These are phyloP conservation scores for Ophion ventricosus DNA, from an alignment of 2,888 invertebrate genomes.

Conservation along the genomic window DNA sequence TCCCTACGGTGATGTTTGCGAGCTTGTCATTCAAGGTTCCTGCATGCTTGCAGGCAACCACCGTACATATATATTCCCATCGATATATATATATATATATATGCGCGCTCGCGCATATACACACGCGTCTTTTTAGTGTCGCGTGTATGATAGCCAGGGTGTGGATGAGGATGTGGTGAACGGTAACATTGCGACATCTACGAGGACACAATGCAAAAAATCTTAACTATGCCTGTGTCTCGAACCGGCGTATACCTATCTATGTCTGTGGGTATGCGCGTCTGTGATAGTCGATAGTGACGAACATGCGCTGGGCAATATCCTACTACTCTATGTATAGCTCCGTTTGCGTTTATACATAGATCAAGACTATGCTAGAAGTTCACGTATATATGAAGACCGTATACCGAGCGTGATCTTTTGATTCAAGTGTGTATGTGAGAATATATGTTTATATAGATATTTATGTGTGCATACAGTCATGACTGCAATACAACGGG, in stretches of 20 bases:
- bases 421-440: slow-evolving; percentile 1
- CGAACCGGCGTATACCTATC: slow-evolving; percentile 1
- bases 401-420: slow-evolving; percentile 2
- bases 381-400: slow-evolving; percentile 12
- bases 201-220: slow-evolving; percentile 54
- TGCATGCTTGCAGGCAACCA: slow-evolving; percentile 6
- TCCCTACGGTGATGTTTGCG: slow-evolving; percentile 78
- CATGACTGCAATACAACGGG: not conserved
- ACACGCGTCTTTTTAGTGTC: slow-evolving; percentile 21
- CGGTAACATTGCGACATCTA: slow-evolving; percentile 48
- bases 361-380: slow-evolving; percentile 5
- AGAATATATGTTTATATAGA: too few species aligned
- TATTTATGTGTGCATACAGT: not conserved
- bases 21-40: slow-evolving; percentile 74
- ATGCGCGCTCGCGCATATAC: not conserved
- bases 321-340: not conserved
- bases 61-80: not conserved
- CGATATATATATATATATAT: not conserved
- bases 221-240: slow-evolving; percentile 31
- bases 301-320: slow-evolving; percentile 6
- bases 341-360: slow-evolving; percentile 16
- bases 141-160: slow-evolving; percentile 34
- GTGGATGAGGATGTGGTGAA: slow-evolving; percentile 34
- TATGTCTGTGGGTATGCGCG: not conserved
- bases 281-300: not conserved